Percentiles rank a stretch among this genome's conserved stretches.
These are phyloP conservation scores for Lypha dubia DNA, from an alignment of 2,888 invertebrate species.

Conservation along the genomic window DNA sequence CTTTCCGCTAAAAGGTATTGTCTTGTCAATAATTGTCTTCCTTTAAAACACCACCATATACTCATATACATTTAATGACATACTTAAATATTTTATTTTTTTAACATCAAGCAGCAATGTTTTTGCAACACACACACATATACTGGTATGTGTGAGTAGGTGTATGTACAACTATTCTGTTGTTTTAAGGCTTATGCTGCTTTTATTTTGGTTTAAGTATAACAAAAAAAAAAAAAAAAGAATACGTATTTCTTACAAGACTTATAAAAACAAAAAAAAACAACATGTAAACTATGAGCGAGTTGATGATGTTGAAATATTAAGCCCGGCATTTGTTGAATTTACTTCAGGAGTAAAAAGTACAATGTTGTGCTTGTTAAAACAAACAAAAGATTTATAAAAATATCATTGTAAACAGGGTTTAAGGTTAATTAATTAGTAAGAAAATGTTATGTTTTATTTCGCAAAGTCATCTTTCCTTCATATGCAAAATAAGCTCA, in stretches of 20 bases:
- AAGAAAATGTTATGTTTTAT: neutral
- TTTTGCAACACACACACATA: conserved; percentile 3
- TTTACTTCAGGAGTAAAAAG: neutral
- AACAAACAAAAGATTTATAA: neutral
- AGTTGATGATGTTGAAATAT: conserved; percentile 1
- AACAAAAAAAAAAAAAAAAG: neutral
- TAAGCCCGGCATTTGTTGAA: neutral
- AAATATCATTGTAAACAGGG: neutral
- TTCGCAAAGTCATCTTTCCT: too few relatives aligned
- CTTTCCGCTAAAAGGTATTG: conserved; percentile 74
- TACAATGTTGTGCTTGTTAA: neutral
- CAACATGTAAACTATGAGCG: neutral
- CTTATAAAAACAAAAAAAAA: neutral
- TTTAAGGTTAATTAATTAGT: conserved; percentile 5
- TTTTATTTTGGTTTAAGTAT: neutral
- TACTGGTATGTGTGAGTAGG: neutral
- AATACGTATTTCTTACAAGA: neutral
- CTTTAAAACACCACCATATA: conserved; percentile 72
- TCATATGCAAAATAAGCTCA: conserved; percentile 1
- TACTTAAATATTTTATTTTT: conserved; percentile 63
- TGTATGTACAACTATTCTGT: neutral
- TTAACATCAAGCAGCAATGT: conserved; percentile 13
- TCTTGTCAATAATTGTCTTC: conserved; percentile 76
- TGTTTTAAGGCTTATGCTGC: conserved; percentile 16
- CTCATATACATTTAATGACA: conserved; percentile 67